A percentile compares a stretch with the other conserved stretches of the same genome.
Evolutionary conservation across 2,797 vertebrate genomes (phyloP).

Genomic region (Sciurus vulgaris): DNA sequence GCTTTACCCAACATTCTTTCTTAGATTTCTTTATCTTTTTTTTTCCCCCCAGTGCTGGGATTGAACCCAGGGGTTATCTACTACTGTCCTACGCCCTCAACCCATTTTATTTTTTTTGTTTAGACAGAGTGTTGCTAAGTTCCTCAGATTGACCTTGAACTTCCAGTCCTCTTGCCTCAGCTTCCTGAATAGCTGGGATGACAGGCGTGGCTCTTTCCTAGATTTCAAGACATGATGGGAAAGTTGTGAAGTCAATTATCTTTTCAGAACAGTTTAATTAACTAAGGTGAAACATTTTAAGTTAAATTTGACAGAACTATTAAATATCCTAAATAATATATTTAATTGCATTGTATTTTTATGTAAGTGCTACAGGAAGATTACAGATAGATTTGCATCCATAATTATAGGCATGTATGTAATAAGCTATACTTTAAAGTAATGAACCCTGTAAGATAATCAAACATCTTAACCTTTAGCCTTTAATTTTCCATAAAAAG

Average conservation of each 20-base stretch:
- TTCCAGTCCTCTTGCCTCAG: too few species aligned
- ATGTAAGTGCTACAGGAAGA: slow-evolving; percentile 64
- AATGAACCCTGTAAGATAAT: slow-evolving; percentile 38
- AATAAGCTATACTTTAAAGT: slow-evolving; percentile 48
- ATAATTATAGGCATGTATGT: slow-evolving; percentile 44
- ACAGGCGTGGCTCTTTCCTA: neutral
- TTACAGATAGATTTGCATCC: slow-evolving; percentile 16
- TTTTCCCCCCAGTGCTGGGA: neutral
- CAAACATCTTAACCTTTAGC: slow-evolving; percentile 19
- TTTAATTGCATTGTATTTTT: slow-evolving; percentile 55
- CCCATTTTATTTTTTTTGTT: too few species aligned
- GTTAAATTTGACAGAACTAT: slow-evolving; percentile 45
- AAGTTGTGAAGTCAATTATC: slow-evolving; percentile 15
- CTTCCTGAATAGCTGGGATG: too few species aligned
- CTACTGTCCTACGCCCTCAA: too few species aligned
- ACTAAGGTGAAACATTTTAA: slow-evolving; percentile 43
- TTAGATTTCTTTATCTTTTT: neutral
- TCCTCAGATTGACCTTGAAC: too few species aligned
- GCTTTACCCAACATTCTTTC: neutral
- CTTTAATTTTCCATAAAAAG: slow-evolving; percentile 68
- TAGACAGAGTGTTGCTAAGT: too few species aligned
- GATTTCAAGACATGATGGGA: neutral
- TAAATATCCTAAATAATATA: slow-evolving; percentile 35
- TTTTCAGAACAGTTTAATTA: slow-evolving; percentile 59
- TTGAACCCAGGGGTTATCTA: neutral